phyloP scores from a whole-genome alignment of 2,797 vertebrate genomes.

The Rhinogobio ventralis region DNA sequence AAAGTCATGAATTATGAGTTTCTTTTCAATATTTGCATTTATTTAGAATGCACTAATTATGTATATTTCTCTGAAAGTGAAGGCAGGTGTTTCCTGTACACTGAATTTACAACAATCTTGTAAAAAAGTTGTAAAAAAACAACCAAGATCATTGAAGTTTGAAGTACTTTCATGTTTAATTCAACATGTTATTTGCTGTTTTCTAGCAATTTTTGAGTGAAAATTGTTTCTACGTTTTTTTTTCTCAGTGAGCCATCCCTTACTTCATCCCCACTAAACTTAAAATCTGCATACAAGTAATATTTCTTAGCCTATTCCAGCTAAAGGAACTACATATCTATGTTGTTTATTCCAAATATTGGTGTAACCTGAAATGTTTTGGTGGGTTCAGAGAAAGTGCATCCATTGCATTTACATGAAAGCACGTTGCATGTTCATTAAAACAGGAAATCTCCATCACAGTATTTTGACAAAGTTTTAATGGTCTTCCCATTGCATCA shows the following conservation, averaged over 20 bases:
- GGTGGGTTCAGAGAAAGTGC: constrained; percentile 60
- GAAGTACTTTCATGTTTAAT: too few species aligned
- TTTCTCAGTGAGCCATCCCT: not conserved
- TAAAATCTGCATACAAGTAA: not conserved
- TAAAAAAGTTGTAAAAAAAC: too few species aligned
- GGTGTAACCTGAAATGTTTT: constrained; percentile 50
- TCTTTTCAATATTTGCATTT: not conserved
- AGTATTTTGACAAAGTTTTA: constrained; percentile 85
- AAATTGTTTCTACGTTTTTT: too few species aligned
- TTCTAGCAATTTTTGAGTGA: not conserved
- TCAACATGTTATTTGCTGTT: too few species aligned
- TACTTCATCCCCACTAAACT: not conserved
- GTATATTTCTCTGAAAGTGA: not conserved
- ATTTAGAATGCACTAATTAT: not conserved
- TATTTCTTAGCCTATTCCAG: not conserved
- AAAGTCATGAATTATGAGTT: not conserved
- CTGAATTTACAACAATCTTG: not conserved
- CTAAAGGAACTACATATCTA: constrained; percentile 1
- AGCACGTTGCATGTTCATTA: constrained; percentile 62
- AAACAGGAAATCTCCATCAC: constrained; percentile 69
- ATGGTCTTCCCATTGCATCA: constrained; percentile 86
- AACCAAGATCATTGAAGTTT: too few species aligned
- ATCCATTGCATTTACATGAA: constrained; percentile 44
- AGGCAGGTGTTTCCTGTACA: not conserved
- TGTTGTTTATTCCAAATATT: not conserved